Conservation (phyloP, 2,797 vertebrate species). For the Channa striata region DNA sequence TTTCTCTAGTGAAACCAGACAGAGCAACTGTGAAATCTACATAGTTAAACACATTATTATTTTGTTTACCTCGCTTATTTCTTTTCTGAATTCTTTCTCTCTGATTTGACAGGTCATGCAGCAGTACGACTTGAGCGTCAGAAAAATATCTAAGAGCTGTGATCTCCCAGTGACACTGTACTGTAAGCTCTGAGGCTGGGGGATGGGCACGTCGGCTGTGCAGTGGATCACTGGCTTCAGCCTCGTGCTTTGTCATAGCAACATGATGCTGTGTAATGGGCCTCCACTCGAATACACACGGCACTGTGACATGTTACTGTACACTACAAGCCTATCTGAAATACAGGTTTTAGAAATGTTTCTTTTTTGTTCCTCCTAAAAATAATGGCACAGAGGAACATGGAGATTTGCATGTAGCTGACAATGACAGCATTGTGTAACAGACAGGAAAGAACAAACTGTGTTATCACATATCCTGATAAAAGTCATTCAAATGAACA, state of each 20-base stretch:
- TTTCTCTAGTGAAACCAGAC: too few relatives aligned
- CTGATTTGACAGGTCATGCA: too few relatives aligned
- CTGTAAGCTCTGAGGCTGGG: conserved; percentile 51
- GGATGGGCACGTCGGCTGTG: conserved; percentile 58
- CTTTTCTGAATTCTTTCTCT: too few relatives aligned
- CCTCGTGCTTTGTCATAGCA: conserved; percentile 73
- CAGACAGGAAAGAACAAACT: conserved; percentile 44
- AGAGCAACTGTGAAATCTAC: too few relatives aligned
- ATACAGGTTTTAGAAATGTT: conserved; percentile 29
- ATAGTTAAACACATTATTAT: too few relatives aligned
- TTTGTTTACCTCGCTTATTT: too few relatives aligned
- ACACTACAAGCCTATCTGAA: conserved; percentile 47
- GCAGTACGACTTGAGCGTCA: background rate
- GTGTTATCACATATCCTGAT: conserved; percentile 49
- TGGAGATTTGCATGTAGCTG: conserved; percentile 45
- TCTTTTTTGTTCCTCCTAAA: background rate
- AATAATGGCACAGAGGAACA: conserved; percentile 3
- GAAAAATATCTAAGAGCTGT: conserved; percentile 43
- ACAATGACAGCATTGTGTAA: conserved; percentile 42
- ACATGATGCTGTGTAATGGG: conserved; percentile 71
- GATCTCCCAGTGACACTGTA: conserved; percentile 53
- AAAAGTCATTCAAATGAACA: conserved; percentile 50
- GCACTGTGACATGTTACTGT: conserved; percentile 46
- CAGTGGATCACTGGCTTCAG: conserved; percentile 57
- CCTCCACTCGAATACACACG: conserved; percentile 52